A percentile compares a stretch with the other conserved stretches of the same genome.
Evolutionary conservation across 1,140 invertebrate genomes (phyloP).

Genomic region (Galleria mellonella): DNA sequence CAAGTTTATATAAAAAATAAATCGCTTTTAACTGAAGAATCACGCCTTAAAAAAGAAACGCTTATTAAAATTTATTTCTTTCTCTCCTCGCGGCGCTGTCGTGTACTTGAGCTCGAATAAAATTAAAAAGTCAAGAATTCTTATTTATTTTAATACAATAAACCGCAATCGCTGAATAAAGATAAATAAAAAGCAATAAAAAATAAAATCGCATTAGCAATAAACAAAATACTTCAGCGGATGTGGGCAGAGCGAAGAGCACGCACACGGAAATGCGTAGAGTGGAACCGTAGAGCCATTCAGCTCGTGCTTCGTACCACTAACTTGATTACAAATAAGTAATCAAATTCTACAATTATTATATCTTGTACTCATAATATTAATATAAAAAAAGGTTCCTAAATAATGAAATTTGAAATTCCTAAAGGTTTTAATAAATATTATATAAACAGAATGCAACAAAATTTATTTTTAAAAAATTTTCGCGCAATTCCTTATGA

Average conservation of each 20-base stretch:
- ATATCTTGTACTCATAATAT: no score
- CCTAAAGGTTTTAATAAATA: no score
- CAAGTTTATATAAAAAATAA: slow-evolving; percentile 74
- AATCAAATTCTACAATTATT: no score
- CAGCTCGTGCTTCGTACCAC: no score
- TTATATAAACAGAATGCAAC: no score
- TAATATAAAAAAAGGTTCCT: no score
- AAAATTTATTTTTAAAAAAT: no score
- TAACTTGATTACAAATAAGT: no score
- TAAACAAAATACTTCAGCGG: slow-evolving; percentile 74
- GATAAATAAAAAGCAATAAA: slow-evolving; percentile 75
- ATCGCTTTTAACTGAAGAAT: slow-evolving; percentile 74
- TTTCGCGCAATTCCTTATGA: no score
- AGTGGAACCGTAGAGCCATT: slow-evolving; percentile 17
- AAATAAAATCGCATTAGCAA: slow-evolving; percentile 75
- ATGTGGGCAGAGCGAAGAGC: slow-evolving; percentile 62
- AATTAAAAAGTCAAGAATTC: slow-evolving; percentile 75
- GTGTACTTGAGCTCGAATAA: slow-evolving; percentile 69
- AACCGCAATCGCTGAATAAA: slow-evolving; percentile 74
- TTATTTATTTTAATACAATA: slow-evolving; percentile 75
- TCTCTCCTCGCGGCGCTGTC: slow-evolving; percentile 67
- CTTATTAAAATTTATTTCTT: slow-evolving; percentile 75
- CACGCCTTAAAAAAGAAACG: slow-evolving; percentile 74
- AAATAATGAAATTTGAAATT: no score
- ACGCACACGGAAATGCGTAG: slow-evolving; percentile 44